Conservation (phyloP, 2,888 invertebrate genomes). For the Drosophila paramelanica region DNA sequence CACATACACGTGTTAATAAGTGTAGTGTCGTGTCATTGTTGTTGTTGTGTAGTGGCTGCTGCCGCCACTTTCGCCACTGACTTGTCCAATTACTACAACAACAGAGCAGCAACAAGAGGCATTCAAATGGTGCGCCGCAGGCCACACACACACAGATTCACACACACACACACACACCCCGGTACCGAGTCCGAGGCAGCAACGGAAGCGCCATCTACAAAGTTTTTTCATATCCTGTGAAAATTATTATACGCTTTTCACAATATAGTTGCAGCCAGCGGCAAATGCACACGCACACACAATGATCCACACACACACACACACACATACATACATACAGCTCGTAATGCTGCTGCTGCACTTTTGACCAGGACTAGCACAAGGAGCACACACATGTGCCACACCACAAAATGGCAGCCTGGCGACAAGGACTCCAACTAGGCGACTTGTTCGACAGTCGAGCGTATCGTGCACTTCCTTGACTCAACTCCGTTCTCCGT, state of each 20-base stretch:
- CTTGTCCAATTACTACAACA: slow-evolving; percentile 79
- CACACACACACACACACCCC: neutral
- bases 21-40: slow-evolving; percentile 45
- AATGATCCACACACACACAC: neutral
- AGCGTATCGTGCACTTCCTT: slow-evolving; percentile 42
- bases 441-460: slow-evolving; percentile 43
- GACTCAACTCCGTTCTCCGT: slow-evolving; percentile 10
- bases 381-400: slow-evolving; percentile 34
- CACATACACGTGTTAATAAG: slow-evolving; percentile 44
- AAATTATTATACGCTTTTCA: slow-evolving; percentile 78
- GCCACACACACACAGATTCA: slow-evolving; percentile 39
- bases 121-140: slow-evolving; percentile 65
- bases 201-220: slow-evolving; percentile 75
- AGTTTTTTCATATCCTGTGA: slow-evolving; percentile 79
- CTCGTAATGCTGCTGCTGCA: slow-evolving; percentile 19
- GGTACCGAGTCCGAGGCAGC: slow-evolving; percentile 29
- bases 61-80: slow-evolving; percentile 74
- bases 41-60: slow-evolving; percentile 55
- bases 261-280: slow-evolving; percentile 68
- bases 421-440: slow-evolving; percentile 30
- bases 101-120: slow-evolving; percentile 48
- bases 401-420: slow-evolving; percentile 32
- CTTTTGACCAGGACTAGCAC: slow-evolving; percentile 43
- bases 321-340: neutral
- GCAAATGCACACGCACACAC: slow-evolving; percentile 33